Base-by-base conservation (phyloP, 2,888 invertebrate genomes). In the Pyrrhosoma nymphula region DNA sequence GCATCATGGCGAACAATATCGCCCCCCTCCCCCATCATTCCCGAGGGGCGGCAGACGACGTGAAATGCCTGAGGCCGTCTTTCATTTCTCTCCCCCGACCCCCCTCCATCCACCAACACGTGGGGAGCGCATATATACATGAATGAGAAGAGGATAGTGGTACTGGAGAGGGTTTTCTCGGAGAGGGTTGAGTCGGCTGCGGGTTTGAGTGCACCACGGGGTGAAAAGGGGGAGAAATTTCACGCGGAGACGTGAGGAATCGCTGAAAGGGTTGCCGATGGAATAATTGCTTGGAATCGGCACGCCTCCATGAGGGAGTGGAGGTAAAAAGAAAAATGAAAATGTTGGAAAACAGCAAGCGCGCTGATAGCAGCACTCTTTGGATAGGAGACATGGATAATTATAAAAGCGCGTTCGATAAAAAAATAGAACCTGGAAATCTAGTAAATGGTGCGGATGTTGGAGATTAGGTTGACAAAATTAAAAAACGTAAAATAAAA, bases 231-330 rank as follows among this genome's bases (percentile, higher is more conserved):
- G 26, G n/a, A 8, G 69, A 26, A 69, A 69, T 4, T 69, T n/a
- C 69, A 69, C n/a, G 69, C n/a, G 10, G 69, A 69, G 69, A 69
- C 26, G n/a, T 69, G 69, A 20, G n/a, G n/a, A 69, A 26, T 69
- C 10, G n/a, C 69, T 69, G n/a, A 69, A 69, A 69, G 69, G 69
- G 69, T 12, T 69, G 4, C 26, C 26, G 69, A 69, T 69, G 69
- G n/a, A 69, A 69, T 69, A 69, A 69, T 69, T 69, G 69, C n/a
- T 69, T 69, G 69, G 69, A 69, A 69, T 20, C 69, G 69, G 69
- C 69, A 69, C 69, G 69, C 26, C n/a, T 69, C 26, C 26, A 26
- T 69, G 23, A 69, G 69, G 8, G 69, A 26, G 69, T 3, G 12
- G 69, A 26, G 69, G 69, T n/a, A 69, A 69, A 69, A 69, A 18